phyloP scores from a whole-genome alignment of 2,888 invertebrate species.

The Cheilosia pagana region DNA sequence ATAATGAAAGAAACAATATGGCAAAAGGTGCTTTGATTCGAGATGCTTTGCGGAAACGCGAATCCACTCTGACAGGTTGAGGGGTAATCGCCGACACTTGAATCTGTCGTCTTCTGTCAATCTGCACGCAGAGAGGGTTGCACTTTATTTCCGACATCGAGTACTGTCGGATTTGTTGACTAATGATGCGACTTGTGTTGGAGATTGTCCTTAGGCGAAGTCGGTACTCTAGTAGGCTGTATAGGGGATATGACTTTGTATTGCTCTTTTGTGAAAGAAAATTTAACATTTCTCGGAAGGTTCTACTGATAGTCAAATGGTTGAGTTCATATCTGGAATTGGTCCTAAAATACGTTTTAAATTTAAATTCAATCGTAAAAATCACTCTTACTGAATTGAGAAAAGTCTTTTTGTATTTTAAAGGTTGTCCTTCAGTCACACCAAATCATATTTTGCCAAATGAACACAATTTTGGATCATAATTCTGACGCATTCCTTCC shows the following conservation, averaged over 20 bases:
- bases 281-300: not conserved
- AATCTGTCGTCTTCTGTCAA: constrained; percentile 49
- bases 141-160: constrained; percentile 41
- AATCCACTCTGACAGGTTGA: constrained; percentile 3
- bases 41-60: constrained; percentile 20
- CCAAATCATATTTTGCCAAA: too few relatives aligned
- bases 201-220: constrained; percentile 11
- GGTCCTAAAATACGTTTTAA: too few relatives aligned
- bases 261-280: not conserved
- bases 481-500: too few relatives aligned
- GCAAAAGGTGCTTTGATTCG: constrained; percentile 48
- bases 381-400: too few relatives aligned
- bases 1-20: constrained; percentile 24
- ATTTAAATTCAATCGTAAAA: too few relatives aligned
- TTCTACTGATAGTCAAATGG: too few relatives aligned
- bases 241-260: not conserved
- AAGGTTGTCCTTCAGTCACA: too few relatives aligned
- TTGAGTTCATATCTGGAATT: too few relatives aligned
- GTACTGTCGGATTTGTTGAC: constrained; percentile 44
- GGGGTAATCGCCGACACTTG: constrained; percentile 42
- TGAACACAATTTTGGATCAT: too few relatives aligned
- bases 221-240: not conserved
- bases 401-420: too few relatives aligned
- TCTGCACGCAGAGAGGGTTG: constrained; percentile 15
- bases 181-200: constrained; percentile 55